Percentiles rank a stretch among this genome's conserved stretches.
Conservation (phyloP, 2,888 invertebrate genomes). For the Rotaria macrura region DNA sequence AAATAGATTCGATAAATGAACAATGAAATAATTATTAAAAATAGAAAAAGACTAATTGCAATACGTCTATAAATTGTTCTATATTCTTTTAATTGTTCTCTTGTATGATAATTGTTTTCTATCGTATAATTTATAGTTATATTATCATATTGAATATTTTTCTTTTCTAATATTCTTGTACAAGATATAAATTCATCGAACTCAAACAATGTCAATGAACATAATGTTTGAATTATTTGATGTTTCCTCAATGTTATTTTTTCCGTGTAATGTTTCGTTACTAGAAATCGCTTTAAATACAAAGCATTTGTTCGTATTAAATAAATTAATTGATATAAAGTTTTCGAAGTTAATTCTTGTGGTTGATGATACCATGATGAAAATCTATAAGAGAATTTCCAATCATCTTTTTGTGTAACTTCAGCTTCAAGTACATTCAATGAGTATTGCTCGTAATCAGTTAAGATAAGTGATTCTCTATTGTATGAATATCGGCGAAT, state of each 20-base stretch:
- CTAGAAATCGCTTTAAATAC: background rate
- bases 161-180: background rate
- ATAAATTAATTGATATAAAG: background rate
- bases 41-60: background rate
- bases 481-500: background rate
- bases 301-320: background rate
- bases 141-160: background rate
- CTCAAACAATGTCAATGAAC: background rate
- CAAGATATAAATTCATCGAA: background rate
- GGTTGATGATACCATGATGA: background rate
- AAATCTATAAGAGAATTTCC: background rate
- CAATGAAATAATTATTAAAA: background rate
- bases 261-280: background rate
- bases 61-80: background rate
- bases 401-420: background rate
- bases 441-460: background rate
- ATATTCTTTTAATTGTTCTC: background rate
- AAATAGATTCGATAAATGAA: background rate
- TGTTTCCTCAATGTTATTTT: background rate
- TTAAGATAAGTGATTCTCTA: background rate
- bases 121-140: background rate
- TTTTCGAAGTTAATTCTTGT: background rate
- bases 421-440: background rate
- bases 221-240: background rate
- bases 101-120: background rate